A percentile compares a stretch with the other conserved stretches of the same genome.
Conservation (phyloP, 2,797 vertebrate genomes). For the Lophotriccus pileatus region DNA sequence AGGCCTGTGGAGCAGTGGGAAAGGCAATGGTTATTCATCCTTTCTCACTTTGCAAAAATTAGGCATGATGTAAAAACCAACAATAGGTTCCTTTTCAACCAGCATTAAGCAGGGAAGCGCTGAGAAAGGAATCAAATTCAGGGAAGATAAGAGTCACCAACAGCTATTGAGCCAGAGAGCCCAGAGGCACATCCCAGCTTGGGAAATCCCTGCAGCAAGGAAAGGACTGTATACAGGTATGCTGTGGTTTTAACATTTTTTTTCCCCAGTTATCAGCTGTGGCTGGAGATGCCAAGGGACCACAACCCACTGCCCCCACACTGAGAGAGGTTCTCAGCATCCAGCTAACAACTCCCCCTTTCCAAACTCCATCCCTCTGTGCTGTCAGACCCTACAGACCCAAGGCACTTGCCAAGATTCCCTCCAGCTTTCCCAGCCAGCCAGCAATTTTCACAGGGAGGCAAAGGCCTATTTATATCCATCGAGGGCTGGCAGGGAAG, state of each 20-base stretch:
- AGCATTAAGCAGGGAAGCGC: neutral
- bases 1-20: neutral
- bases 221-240: fast-evolving
- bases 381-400: neutral
- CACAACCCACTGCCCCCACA: neutral
- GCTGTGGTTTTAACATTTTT: fast-evolving
- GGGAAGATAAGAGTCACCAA: neutral
- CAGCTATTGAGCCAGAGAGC: neutral
- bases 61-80: neutral
- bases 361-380: fast-evolving
- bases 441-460: neutral
- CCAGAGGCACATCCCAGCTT: neutral
- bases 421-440: neutral
- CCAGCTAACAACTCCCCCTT: neutral
- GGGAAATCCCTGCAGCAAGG: neutral
- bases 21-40: neutral
- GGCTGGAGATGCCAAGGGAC: neutral
- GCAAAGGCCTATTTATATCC: neutral
- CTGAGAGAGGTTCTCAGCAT: neutral
- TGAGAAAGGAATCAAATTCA: neutral
- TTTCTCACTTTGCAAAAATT: neutral
- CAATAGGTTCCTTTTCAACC: neutral
- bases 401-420: neutral
- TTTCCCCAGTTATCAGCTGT: neutral
- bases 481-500: neutral